Base-by-base conservation (phyloP, 2,113 vertebrate genomes). In the Dolichallabes microphthalmus region DNA sequence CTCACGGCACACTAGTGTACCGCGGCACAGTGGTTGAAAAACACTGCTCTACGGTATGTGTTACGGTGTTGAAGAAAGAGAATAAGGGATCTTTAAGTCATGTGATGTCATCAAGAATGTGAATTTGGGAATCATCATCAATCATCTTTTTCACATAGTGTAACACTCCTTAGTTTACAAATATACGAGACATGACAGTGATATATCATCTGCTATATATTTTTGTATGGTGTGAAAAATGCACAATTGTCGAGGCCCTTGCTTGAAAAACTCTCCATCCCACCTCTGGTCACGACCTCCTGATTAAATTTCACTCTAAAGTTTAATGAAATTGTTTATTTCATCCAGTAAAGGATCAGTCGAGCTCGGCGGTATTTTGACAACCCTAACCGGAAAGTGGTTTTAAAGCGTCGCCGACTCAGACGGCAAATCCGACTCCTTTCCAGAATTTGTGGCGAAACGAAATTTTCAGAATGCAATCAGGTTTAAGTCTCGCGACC, bases 401-500 rank as follows among this genome's bases (percentile, higher is more conserved):
- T 66, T 84, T 82, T 35, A 83, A 22, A 64, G 83, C 81, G 66
- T 83, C 86, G 5, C 45, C 30, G 63, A 60, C 55, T 84, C 20
- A 76, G 83, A 69, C 84, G 9, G 73, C 53, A 27, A 77, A 84
- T 82, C 80, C 25, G 53, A 85, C 32, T 83, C 71, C 64, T 73
- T 27, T 27, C 71, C 58, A 35, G 69, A 85, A 80, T 86, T 73
- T 74, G 89, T 87, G 91, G 91, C 91, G 30, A 86, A 90, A 86
- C n/a, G 73, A 85, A 88, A 90, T 90, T 13, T 76, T 30, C 63
- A 32, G 80, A 69, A 25, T 69, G 73, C 92, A 92, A 90, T 90
- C 89, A 82, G 85, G 57, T 82, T 87, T 87, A 89, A 89, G 90
- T 90, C 91, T 90, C 22, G 73, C 90, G 92, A 94, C 86, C 91